A percentile compares a stretch with the other conserved stretches of the same genome.
Evolutionary conservation across 2,113 vertebrate genomes (phyloP).

Genomic region (Tetraodon nigroviridis): DNA sequence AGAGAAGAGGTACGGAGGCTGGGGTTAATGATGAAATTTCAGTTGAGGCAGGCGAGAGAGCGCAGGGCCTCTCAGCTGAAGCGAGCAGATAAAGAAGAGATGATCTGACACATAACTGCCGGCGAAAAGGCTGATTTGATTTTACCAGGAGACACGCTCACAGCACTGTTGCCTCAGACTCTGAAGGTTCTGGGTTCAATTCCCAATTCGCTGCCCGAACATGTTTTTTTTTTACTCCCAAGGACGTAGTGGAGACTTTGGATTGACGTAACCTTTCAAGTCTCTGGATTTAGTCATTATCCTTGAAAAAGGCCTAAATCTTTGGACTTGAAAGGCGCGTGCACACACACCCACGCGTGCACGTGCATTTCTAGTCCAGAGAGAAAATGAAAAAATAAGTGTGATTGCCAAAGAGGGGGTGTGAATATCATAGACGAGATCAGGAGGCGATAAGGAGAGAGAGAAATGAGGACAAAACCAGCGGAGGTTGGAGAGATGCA

Average conservation of each 20-base stretch:
- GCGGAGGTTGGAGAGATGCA: constrained; percentile 29
- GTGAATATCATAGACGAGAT: constrained; percentile 31
- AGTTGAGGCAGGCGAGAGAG: constrained; percentile 26
- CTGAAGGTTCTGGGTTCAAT: too few relatives aligned
- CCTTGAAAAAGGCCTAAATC: neutral
- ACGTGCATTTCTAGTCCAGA: constrained; percentile 3
- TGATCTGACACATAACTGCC: constrained; percentile 30
- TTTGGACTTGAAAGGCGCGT: neutral
- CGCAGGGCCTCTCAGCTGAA: constrained; percentile 37
- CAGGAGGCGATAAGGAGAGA: constrained; percentile 17
- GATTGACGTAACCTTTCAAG: too few relatives aligned
- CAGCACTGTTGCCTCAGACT: neutral
- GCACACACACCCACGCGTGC: constrained; percentile 1
- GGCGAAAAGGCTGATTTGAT: constrained; percentile 8
- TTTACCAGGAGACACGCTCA: constrained; percentile 18
- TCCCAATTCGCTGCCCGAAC: too few relatives aligned
- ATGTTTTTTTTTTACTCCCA: too few relatives aligned
- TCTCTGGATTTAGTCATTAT: neutral
- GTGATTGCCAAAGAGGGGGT: constrained; percentile 6
- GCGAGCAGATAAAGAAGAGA: constrained; percentile 47
- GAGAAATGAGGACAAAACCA: constrained; percentile 14
- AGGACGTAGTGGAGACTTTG: too few relatives aligned
- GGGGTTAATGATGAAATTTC: constrained; percentile 60
- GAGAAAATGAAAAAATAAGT: constrained; percentile 22
- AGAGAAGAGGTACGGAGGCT: constrained; percentile 44